A percentile compares a stretch with the other conserved stretches of the same genome.
These are phyloP conservation scores for Drosophila flavopinicola DNA, from an alignment of 2,888 invertebrate species.

Conservation along the genomic window DNA sequence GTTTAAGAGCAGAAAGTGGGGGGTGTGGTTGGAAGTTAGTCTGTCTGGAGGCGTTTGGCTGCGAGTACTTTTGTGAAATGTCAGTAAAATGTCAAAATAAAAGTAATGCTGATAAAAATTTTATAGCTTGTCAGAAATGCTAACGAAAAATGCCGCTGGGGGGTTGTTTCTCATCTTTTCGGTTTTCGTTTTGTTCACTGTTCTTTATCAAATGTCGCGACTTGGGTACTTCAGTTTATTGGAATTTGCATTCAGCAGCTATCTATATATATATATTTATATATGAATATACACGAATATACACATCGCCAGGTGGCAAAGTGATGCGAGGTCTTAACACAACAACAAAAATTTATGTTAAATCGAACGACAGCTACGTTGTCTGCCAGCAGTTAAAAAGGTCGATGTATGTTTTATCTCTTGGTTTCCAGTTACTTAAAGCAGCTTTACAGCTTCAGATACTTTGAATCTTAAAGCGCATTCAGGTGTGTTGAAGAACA, in stretches of 20 bases:
- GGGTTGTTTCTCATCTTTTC: conserved; percentile 51
- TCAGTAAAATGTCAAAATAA: conserved; percentile 81
- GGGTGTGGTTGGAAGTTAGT: conserved; percentile 9
- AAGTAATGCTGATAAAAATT: conserved; percentile 79
- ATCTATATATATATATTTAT: not conserved
- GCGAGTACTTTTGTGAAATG: conserved; percentile 68
- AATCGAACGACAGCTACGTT: conserved; percentile 69
- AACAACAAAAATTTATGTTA: conserved; percentile 72
- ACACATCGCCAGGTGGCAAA: conserved; percentile 52
- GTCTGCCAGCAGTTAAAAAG: conserved; percentile 62
- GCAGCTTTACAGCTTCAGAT: conserved; percentile 52
- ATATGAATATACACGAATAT: not conserved
- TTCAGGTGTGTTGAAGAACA: conserved; percentile 51
- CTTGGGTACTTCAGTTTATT: conserved; percentile 77
- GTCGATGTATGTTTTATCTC: conserved; percentile 57
- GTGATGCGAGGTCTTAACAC: conserved; percentile 28
- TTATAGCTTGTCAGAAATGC: conserved; percentile 76
- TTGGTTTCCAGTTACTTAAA: conserved; percentile 61
- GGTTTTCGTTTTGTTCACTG: conserved; percentile 22
- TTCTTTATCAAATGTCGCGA: conserved; percentile 74
- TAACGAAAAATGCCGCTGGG: conserved; percentile 50
- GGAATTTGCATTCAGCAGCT: conserved; percentile 68
- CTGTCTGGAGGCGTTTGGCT: conserved; percentile 43
- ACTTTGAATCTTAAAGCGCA: conserved; percentile 24
- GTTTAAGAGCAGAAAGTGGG: not conserved